Evolutionary conservation across 2,113 vertebrate species (phyloP), one percentile per base, ranked within the genome.

Genomic region (Blennius ocellaris): DNA sequence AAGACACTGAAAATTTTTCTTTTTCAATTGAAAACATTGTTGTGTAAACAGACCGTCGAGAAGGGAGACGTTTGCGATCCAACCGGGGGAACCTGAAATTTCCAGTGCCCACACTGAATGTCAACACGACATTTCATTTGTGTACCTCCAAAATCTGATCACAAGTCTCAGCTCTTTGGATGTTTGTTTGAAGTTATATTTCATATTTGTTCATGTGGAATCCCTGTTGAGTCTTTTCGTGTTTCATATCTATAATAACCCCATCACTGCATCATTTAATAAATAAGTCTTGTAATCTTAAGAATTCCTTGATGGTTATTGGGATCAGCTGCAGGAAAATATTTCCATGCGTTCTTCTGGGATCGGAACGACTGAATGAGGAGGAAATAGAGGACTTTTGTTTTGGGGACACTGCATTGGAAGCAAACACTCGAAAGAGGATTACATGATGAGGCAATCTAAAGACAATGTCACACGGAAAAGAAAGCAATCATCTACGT

Each of bases 401-500:
- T 69, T 76, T 71, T 1, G 9, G 53, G 60, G 14, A 44, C 55
- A 72, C 49, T 0, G 49, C 7, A 1, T 37, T 17, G 6, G 59
- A 81, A 66, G 54, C 40, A 80, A 78, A 62, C 6, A 6, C 53
- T 63, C 14, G 2, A 85, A 85, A 87, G 77, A 83, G 77, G 82
- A 87, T 85, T 85, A 85, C 80, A 75, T 7, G 62, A 71, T 57
- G 39, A 78, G 68, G 81, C 71, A 64, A 76, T 55, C 80, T 8
- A 36, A 49, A 76, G 71, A 81, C 71, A 81, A 51, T 50, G 67
- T 78, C 53, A 74, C 45, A 37, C 15, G 52, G 75, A 72, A 69
- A 76, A 66, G 48, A 51, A 71, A 71, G 57, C 57, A 21, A 57
- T 38, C 40, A 68, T 40, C 38, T 68, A 36, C 37, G 14, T 79